A percentile compares a stretch with the other conserved stretches of the same genome.
These are phyloP conservation scores for Spatulosminthurus flaviceps DNA, from an alignment of 2,888 invertebrate species.

Conservation along the genomic window DNA sequence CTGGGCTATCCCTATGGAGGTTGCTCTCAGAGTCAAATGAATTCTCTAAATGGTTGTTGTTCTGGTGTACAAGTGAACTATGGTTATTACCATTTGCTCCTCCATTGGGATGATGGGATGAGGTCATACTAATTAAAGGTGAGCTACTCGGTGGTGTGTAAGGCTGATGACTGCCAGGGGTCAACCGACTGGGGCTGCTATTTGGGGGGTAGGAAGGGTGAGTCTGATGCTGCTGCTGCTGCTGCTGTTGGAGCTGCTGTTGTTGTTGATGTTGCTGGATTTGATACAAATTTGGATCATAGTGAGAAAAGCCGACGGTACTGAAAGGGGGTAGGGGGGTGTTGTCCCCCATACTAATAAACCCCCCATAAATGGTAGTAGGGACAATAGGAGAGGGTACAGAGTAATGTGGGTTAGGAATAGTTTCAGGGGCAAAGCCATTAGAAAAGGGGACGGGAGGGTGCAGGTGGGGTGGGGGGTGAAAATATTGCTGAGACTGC, in stretches of 20 bases:
- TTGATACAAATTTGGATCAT: constrained; percentile 51
- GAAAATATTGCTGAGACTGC: constrained; percentile 30
- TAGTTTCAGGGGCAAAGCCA: constrained; percentile 54
- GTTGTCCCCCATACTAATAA: constrained; percentile 42
- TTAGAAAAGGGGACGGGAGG: constrained; percentile 55
- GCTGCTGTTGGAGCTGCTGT: constrained; percentile 43
- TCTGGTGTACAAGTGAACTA: constrained; percentile 62
- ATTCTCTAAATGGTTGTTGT: constrained; percentile 64
- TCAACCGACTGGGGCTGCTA: constrained; percentile 26
- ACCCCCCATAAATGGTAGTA: constrained; percentile 51
- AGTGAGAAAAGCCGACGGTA: constrained; percentile 56
- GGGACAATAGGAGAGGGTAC: constrained; percentile 50
- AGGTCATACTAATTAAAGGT: constrained; percentile 5
- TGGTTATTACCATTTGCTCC: constrained; percentile 44
- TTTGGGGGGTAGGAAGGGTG: constrained; percentile 9
- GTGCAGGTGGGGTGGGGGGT: constrained; percentile 23
- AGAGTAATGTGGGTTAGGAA: constrained; percentile 32
- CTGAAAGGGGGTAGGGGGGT: constrained; percentile 56
- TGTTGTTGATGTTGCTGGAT: constrained; percentile 43
- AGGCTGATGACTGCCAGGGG: constrained; percentile 24
- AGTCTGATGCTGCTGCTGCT: constrained; percentile 24
- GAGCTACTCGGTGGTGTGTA: constrained; percentile 25
- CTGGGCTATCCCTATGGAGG: constrained; percentile 49
- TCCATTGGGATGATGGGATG: not conserved
- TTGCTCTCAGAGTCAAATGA: constrained; percentile 54